A percentile compares a stretch with the other conserved stretches of the same genome.
Conservation (phyloP, 2,888 invertebrate species). For the Balanococcus diminutus region DNA sequence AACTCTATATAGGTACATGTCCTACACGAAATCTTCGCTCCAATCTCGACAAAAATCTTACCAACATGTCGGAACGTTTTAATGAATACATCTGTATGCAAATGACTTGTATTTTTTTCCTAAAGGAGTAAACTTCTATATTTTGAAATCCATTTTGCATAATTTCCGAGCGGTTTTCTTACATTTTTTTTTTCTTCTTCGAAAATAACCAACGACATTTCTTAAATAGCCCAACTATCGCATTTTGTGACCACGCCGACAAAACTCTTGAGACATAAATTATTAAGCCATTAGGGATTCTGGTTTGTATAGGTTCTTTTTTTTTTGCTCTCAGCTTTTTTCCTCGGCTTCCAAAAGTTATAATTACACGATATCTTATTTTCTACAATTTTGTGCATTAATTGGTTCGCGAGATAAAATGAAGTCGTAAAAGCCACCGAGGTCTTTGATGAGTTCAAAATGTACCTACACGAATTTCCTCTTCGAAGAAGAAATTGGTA, state of each 20-base stretch:
- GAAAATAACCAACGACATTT: background rate
- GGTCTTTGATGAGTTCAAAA: too few relatives aligned
- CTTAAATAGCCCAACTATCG: background rate
- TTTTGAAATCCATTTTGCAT: conserved; percentile 24
- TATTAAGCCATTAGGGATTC: conserved; percentile 14
- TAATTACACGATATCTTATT: too few relatives aligned
- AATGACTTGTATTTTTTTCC: background rate
- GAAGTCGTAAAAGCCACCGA: too few relatives aligned
- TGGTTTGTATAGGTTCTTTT: background rate
- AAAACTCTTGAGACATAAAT: background rate
- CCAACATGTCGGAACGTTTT: conserved; percentile 9
- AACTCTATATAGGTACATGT: background rate
- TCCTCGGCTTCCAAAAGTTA: background rate
- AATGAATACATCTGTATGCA: conserved; percentile 33
- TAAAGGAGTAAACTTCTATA: background rate
- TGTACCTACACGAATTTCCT: too few relatives aligned
- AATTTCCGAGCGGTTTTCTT: background rate
- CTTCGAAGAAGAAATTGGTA: too few relatives aligned
- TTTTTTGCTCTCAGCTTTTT: background rate
- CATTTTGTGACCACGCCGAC: conserved; percentile 12
- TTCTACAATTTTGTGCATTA: too few relatives aligned
- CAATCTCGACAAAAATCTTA: background rate
- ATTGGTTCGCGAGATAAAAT: too few relatives aligned
- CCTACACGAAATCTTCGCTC: background rate
- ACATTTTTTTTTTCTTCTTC: background rate